Conservation (phyloP, 2,113 vertebrate species). For the Thamnophis sirtalis region DNA sequence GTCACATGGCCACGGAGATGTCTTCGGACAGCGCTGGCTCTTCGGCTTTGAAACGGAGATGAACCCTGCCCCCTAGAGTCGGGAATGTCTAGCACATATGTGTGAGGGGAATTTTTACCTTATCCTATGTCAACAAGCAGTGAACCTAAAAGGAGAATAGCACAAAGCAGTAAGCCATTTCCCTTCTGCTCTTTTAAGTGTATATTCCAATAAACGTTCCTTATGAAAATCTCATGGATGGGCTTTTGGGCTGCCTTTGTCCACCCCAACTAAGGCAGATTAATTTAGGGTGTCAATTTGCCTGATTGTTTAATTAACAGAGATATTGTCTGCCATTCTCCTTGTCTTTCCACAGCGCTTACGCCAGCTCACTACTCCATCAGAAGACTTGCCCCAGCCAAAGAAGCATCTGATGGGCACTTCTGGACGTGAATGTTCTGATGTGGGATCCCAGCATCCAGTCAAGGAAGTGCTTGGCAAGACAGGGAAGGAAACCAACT, state of each 20-base stretch:
- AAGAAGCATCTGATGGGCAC: not conserved
- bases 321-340: not conserved
- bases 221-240: not conserved
- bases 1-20: too few species aligned
- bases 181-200: not conserved
- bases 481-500: constrained; percentile 68
- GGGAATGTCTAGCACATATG: too few species aligned
- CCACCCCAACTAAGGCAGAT: constrained; percentile 14
- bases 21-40: too few species aligned
- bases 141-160: not conserved
- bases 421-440: fast-evolving
- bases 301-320: constrained; percentile 46
- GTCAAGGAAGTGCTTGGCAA: constrained; percentile 52
- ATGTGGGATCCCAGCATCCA: not conserved
- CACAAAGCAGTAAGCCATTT: not conserved
- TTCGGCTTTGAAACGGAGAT: too few species aligned
- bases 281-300: constrained; percentile 18
- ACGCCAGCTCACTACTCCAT: constrained; percentile 61
- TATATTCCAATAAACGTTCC: not conserved
- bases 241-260: constrained; percentile 11
- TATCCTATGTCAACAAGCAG: not conserved
- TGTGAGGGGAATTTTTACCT: too few species aligned
- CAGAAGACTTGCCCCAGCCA: constrained; percentile 65
- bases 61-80: too few species aligned
- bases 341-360: constrained; percentile 60